A percentile compares a stretch with the other conserved stretches of the same genome.
phyloP scores from a whole-genome alignment of 2,888 invertebrate species.

The Melikaiella ostensackeni region DNA sequence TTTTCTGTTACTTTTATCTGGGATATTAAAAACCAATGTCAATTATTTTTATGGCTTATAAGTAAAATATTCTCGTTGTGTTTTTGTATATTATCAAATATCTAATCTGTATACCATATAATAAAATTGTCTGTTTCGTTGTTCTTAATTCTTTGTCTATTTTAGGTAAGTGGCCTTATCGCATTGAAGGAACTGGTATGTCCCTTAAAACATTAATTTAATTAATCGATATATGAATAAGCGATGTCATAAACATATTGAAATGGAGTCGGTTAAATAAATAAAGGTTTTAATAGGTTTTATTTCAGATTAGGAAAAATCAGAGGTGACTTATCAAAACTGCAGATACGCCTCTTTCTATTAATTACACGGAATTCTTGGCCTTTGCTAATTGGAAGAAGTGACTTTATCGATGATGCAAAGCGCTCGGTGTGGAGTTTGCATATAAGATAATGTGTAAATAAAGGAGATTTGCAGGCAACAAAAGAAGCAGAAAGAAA shows the following conservation, averaged over 20 bases:
- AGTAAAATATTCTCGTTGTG: no score
- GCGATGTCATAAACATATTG: not conserved
- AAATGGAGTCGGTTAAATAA: no score
- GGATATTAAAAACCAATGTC: no score
- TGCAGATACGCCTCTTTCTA: not conserved
- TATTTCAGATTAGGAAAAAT: no score
- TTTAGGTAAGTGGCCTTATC: not conserved
- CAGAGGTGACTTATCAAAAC: not conserved
- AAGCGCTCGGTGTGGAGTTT: not conserved
- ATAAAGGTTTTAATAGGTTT: no score
- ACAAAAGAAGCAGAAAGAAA: no score
- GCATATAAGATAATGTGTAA: slow-evolving; percentile 1
- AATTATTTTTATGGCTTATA: no score
- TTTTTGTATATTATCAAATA: no score
- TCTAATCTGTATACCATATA: no score
- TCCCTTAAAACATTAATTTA: not conserved
- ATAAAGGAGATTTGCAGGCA: not conserved
- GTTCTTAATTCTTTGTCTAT: not conserved
- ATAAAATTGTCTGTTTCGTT: not conserved
- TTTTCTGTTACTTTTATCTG: no score
- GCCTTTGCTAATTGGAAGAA: slow-evolving; percentile 21
- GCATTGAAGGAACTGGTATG: no score
- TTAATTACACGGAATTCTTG: slow-evolving; percentile 5
- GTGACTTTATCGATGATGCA: slow-evolving; percentile 29
- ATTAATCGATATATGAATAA: not conserved